Evolutionary conservation across 2,797 vertebrate species (phyloP).

Genomic region (Gymnoscopelus braueri): DNA sequence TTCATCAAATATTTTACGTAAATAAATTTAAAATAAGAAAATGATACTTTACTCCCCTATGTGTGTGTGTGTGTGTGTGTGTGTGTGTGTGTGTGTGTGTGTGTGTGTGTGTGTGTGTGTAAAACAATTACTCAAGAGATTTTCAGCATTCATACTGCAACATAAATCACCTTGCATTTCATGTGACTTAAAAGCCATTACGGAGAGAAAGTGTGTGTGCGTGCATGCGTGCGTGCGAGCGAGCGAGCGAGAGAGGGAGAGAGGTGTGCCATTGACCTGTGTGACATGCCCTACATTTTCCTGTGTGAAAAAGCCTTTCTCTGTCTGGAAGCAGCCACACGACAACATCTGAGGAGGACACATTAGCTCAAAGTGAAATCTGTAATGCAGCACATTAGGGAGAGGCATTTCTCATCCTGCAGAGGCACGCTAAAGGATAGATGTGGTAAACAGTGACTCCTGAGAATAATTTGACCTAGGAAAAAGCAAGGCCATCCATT

Average conservation of each 20-base stretch:
- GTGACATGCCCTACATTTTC: conserved; percentile 54
- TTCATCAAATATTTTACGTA: too few relatives aligned
- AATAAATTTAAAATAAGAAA: too few relatives aligned
- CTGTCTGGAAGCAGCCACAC: conserved; percentile 51
- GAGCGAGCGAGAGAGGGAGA: conserved; percentile 10
- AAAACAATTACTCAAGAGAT: too few relatives aligned
- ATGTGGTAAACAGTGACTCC: conserved; percentile 65
- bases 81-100: too few relatives aligned
- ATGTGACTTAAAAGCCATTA: too few relatives aligned
- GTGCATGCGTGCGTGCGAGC: too few relatives aligned
- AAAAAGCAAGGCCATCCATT: conserved; percentile 51
- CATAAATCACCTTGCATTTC: too few relatives aligned
- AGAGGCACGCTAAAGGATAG: conserved; percentile 30
- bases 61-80: too few relatives aligned
- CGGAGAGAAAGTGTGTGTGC: too few relatives aligned
- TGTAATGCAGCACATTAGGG: conserved; percentile 57
- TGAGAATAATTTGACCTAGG: conserved; percentile 60
- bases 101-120: too few relatives aligned
- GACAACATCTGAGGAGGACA: conserved; percentile 58
- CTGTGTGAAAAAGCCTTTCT: conserved; percentile 3
- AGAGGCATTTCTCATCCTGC: conserved; percentile 60
- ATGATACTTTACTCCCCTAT: too few relatives aligned
- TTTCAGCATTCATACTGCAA: too few relatives aligned
- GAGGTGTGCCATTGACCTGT: conserved; percentile 38
- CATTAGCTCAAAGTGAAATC: conserved; percentile 60